Evolutionary conservation across 2,888 invertebrate species (phyloP).

Genomic region (Hyposoter didymator): DNA sequence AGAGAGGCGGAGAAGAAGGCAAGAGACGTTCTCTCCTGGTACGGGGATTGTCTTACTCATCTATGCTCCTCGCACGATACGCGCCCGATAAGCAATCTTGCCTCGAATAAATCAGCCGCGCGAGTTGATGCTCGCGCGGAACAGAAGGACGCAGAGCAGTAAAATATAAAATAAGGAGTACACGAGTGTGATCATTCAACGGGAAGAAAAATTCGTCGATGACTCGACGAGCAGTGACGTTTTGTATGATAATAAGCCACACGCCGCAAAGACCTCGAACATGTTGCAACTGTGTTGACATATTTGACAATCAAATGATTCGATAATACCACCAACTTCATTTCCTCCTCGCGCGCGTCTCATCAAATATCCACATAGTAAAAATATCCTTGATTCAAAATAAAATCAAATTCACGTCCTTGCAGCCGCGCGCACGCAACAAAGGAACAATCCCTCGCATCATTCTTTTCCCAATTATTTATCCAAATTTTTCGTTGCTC

Average conservation of each 20-base stretch:
- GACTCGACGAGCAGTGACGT: constrained; percentile 47
- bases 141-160: not conserved
- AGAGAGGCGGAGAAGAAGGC: constrained; percentile 9
- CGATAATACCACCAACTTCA: constrained; percentile 31
- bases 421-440: not conserved
- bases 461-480: not conserved
- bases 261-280: constrained; percentile 43
- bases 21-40: constrained; percentile 36
- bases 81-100: constrained; percentile 47
- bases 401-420: constrained; percentile 5
- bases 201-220: constrained; percentile 48
- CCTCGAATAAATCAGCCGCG: constrained; percentile 61
- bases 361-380: constrained; percentile 39
- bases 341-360: constrained; percentile 6
- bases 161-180: constrained; percentile 4
- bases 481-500: no score
- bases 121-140: constrained; percentile 29
- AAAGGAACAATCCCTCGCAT: constrained; percentile 9
- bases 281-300: constrained; percentile 49
- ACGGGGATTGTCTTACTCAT: constrained; percentile 46
- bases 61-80: constrained; percentile 39
- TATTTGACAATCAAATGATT: constrained; percentile 50
- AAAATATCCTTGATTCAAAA: constrained; percentile 45
- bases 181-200: constrained; percentile 28
- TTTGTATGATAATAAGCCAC: constrained; percentile 27